These are phyloP conservation scores for Apodemia duryi DNA, from an alignment of 2,888 invertebrate species.

Conservation along the genomic window DNA sequence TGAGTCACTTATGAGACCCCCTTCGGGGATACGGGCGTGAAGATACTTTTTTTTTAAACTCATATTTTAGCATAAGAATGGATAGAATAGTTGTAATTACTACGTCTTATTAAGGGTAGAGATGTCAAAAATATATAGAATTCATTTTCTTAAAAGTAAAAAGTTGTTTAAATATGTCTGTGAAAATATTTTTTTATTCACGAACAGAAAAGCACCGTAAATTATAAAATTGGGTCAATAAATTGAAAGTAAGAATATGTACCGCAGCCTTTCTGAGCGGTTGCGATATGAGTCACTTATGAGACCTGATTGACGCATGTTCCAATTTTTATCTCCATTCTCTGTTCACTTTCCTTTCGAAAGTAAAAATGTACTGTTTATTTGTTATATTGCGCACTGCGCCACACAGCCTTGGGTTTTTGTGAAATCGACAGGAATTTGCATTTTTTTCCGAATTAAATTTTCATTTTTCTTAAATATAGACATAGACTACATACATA, in stretches of 20 bases:
- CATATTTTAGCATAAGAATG: too few species aligned
- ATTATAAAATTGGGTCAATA: conserved; percentile 5
- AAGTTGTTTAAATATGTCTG: too few species aligned
- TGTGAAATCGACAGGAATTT: background rate
- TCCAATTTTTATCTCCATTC: conserved; percentile 26
- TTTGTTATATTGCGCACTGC: background rate
- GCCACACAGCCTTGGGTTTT: background rate
- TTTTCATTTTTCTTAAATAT: too few species aligned
- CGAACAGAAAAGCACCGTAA: background rate
- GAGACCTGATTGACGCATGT: conserved; percentile 27
- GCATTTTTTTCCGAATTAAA: background rate
- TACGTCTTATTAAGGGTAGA: too few species aligned
- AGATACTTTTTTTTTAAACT: too few species aligned
- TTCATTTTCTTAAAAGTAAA: too few species aligned
- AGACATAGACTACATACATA: too few species aligned
- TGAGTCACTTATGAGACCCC: conserved; percentile 18
- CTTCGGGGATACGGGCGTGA: too few species aligned
- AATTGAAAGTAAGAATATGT: conserved; percentile 1
- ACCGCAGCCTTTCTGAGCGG: conserved; percentile 4
- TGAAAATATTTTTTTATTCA: background rate
- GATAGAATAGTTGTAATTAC: too few species aligned
- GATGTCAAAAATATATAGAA: too few species aligned
- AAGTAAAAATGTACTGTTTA: conserved; percentile 38
- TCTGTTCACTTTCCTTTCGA: conserved; percentile 33
- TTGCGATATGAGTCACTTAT: conserved; percentile 12